Base-by-base conservation (phyloP, 2,888 invertebrate species). In the Heteropelma amictum region DNA sequence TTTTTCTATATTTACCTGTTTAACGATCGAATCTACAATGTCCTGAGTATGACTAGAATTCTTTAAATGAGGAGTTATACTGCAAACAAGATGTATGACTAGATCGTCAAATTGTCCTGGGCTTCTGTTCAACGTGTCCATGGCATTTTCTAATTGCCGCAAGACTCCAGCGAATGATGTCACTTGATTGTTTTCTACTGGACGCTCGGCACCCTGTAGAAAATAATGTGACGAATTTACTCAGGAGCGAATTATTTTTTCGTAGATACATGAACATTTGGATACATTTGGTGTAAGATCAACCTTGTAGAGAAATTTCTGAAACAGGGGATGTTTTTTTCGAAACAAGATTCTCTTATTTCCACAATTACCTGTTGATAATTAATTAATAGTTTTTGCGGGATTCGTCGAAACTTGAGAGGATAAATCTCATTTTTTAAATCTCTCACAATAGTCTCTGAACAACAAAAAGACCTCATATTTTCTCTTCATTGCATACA, bases 21-120 rank as follows among this genome's bases (percentile, higher is more conserved):
- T 81, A 49, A 89, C 81, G 54, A 89, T 86, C 8, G 82, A 70
- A 58, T 78, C 77, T 5, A 88, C 76, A 54, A 89, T 84, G 65
- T 84, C 79, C 67, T 82, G 81, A 56, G 86, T 83, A 58, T 83
- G 80, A 77, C 76, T 80, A 75, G 84, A 89, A 87, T 94, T 93
- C 81, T 92, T 91, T 81, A 94, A 91, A 87, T 93, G 93, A 64
- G 92, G 92, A 69, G 91, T 92, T 84, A 95, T 92, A 3, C 93
- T 93, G 85, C 93, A 93, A 83, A 94, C 92, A 83, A 95, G 91
- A 65, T 93, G 92, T 51, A 93, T 93, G 69, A 94, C 92, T 72
- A 94, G 90, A 81, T 92, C 91, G 86, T 94, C 94, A 85, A 95
- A 95, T 86, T 93, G 93, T 80, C 95, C 95, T 54, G 95, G 95